Evolutionary conservation across 1,140 invertebrate genomes (phyloP), one percentile per base, ranked within the genome.

Genomic region (Calephelis nemesis): DNA sequence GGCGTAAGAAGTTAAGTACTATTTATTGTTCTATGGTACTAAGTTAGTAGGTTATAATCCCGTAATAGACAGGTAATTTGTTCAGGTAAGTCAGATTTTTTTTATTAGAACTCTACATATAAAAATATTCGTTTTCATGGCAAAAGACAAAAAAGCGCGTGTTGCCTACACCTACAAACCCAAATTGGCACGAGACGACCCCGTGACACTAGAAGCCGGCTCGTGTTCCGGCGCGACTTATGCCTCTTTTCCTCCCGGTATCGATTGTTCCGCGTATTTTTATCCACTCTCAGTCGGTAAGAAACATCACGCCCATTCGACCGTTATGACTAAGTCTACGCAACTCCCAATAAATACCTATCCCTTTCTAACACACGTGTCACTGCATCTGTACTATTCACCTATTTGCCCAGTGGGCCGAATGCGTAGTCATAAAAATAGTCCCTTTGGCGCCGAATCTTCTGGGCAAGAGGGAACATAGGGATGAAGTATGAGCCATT

Each of bases 281-380:
- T 91, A 87, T 88, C 81, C 83, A 81, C 87, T 87, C 84, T 81
- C 83, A 82, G 82, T 85, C 82, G 85, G 88, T 88, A 91, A 91
- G 88, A 91, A 91, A 86, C 86, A 90, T 90, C 86, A 90, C 88
- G 88, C 88, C 88, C 88, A 91, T 91, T 91, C 88, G 88, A 91
- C 87, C 88, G 88, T 91, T 91, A 91, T 89, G 88, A 88, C 85
- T 88, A 83, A 79, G 78, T 82, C 63, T 74, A 82, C 88, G 86
- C 80, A 85, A 84, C 83, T 77, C 77, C 81, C 83, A 78, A 83
- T 80, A 80, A 82, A 81, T 73, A 84, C 72, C 77, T 77, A 73
- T 91, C 88, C 77, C 84, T 73, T 72, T 91, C 85, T 84, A 75
- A 80, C 87, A 84, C 81, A 83, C 81, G 84, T 88, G 84, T 79